Evolutionary conservation across 2,797 vertebrate species (phyloP).

Genomic region (Scolopax bukidnonensis): DNA sequence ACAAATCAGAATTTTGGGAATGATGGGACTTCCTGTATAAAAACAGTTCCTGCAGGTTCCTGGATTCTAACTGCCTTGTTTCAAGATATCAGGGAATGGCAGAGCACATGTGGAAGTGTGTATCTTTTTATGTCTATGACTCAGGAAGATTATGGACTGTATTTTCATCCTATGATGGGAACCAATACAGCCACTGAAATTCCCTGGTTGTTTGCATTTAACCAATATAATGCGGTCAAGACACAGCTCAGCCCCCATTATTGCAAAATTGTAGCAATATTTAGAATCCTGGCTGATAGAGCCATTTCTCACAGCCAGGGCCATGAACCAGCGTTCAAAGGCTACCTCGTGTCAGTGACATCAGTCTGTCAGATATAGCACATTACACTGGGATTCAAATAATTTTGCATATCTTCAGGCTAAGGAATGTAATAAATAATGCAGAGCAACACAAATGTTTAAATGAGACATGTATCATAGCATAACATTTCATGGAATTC

Average conservation of each 20-base stretch:
- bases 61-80: not conserved
- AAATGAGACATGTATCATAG: not conserved
- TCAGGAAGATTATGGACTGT: not conserved
- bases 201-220: not conserved
- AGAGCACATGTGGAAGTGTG: not conserved
- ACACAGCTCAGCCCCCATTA: not conserved
- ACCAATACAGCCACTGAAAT: not conserved
- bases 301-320: not conserved
- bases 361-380: not conserved
- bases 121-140: not conserved
- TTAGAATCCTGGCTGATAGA: not conserved
- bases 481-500: constrained; percentile 25
- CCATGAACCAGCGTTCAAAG: not conserved
- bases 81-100: not conserved
- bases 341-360: not conserved
- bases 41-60: not conserved
- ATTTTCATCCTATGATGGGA: not conserved
- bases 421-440: constrained; percentile 33
- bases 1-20: not conserved
- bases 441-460: not conserved
- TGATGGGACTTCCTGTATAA: not conserved
- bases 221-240: not conserved
- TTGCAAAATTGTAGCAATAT: not conserved
- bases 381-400: not conserved
- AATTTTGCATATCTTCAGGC: constrained; percentile 26